A percentile compares a stretch with the other conserved stretches of the same genome.
phyloP scores from a whole-genome alignment of 2,113 vertebrate species.

The Trochalopteron elliotii region DNA sequence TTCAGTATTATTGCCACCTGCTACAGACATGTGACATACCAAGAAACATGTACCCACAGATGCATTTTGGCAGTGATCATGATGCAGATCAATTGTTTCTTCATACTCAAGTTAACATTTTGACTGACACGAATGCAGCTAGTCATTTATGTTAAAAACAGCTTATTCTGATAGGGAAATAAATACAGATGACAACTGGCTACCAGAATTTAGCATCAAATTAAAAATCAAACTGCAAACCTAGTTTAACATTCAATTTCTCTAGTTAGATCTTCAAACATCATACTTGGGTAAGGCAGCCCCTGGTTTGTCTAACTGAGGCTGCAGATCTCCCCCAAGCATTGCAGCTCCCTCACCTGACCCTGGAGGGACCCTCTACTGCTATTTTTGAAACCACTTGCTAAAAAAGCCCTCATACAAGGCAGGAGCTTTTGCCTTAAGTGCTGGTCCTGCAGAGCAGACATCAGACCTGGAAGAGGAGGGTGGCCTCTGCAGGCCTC shows the following conservation, averaged over 20 bases:
- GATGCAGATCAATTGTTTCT: neutral
- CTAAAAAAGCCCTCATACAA: neutral
- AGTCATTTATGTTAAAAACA: neutral
- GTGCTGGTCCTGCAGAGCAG: neutral
- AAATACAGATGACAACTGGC: neutral
- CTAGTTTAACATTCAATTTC: neutral
- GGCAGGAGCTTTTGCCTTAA: neutral
- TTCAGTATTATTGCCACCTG: neutral
- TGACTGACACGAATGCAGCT: neutral
- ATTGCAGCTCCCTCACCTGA: neutral
- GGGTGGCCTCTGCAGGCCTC: neutral
- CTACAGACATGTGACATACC: neutral
- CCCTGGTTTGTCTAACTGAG: neutral
- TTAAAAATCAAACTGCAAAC: neutral
- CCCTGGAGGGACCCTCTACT: neutral
- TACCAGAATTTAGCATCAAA: neutral
- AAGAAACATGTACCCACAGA: neutral
- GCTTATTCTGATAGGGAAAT: neutral
- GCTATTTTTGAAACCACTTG: neutral
- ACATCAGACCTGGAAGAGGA: neutral
- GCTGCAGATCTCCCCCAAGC: neutral
- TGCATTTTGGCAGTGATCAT: neutral
- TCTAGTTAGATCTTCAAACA: neutral
- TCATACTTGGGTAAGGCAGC: neutral
- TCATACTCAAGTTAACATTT: neutral